Conservation (phyloP, 2,797 vertebrate genomes). For the Chelon auratus region DNA sequence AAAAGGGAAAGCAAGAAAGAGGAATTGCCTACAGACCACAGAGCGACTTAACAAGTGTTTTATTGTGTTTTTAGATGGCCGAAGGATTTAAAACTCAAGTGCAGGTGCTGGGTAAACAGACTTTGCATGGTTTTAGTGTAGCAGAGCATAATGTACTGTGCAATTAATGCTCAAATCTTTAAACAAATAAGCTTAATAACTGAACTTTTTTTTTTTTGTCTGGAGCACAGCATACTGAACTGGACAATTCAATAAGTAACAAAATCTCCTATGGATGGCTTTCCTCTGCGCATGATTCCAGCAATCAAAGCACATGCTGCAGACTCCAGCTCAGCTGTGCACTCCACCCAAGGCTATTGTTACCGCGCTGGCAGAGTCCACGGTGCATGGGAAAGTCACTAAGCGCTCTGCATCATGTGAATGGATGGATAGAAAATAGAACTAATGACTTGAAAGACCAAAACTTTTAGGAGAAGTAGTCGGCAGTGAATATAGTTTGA, state of each 20-base stretch:
- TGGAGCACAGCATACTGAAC: slow-evolving; percentile 22
- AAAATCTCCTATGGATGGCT: slow-evolving; percentile 49
- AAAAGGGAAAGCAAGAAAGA: slow-evolving; percentile 58
- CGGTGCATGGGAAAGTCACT: slow-evolving; percentile 78
- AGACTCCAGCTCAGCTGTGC: slow-evolving; percentile 75
- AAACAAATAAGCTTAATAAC: slow-evolving; percentile 19
- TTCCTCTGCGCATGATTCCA: slow-evolving; percentile 52
- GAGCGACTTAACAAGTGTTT: slow-evolving; percentile 50
- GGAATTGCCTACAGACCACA: slow-evolving; percentile 40
- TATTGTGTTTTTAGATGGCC: slow-evolving; percentile 32
- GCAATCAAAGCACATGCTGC: slow-evolving; percentile 73
- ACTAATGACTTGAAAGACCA: slow-evolving; percentile 30
- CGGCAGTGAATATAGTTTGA: not conserved
- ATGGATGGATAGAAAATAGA: slow-evolving; percentile 37
- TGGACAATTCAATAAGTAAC: slow-evolving; percentile 49
- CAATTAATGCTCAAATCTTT: slow-evolving; percentile 14
- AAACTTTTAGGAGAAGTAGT: slow-evolving; percentile 13
- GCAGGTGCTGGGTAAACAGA: slow-evolving; percentile 13
- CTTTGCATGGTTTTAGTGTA: slow-evolving; percentile 12
- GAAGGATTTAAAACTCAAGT: slow-evolving; percentile 20
- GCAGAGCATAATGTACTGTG: not conserved
- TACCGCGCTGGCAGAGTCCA: slow-evolving; percentile 69
- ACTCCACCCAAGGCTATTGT: slow-evolving; percentile 79
- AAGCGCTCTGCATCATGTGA: slow-evolving; percentile 61
- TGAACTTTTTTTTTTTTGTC: slow-evolving; percentile 17